Base-by-base conservation (phyloP, 2,888 invertebrate species). In the Drosophila fulvimacula region DNA sequence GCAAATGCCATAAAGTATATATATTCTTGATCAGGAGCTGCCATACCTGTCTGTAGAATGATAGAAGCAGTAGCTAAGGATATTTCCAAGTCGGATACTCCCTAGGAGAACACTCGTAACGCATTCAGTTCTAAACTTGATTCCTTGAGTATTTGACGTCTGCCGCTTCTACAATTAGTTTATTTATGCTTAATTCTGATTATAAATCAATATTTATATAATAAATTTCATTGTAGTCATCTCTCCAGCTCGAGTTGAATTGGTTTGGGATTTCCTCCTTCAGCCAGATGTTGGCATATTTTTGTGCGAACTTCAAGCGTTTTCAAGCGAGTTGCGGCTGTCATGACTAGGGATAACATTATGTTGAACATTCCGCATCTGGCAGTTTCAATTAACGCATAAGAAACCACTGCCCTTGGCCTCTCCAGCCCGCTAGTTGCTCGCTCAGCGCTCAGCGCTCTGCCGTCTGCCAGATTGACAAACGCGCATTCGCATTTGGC, bases 341-440 rank as follows among this genome's bases (percentile, higher is more conserved):
- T 55, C 71, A 61, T 30, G 71, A 15, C 39, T 24, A 9, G 7
- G 70, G 46, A 53, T 61, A 52, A 39, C 70, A 70, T 36, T 19
- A 39, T 61, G 41, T 44, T 60, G 13, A 42, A 64, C 44, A 75
- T 60, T 51, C 63, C 70, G 57, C 79, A 69, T 69, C 55, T 75
- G 74, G 70, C 58, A 75, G 75, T 61, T 79, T 79, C 79, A 76
- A 76, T 76, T 75, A 79, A 75, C 75, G 64, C 79, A 69, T 56
- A 52, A 51, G 62, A 55, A 57, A 32, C 48, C 5, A 17, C 67
- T 38, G 42, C 51, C 51, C 44, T 44, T 21, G 17, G 36, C 44
- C 30, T 55, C 30, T 51, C 15, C 62, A 2, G 27, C 27, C 38
- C 32, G 19, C 41, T 42, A 34, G 58, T 6, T 10, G 15, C 41